Base-by-base conservation (phyloP, 2,113 vertebrate genomes). In the Chauna torquata region DNA sequence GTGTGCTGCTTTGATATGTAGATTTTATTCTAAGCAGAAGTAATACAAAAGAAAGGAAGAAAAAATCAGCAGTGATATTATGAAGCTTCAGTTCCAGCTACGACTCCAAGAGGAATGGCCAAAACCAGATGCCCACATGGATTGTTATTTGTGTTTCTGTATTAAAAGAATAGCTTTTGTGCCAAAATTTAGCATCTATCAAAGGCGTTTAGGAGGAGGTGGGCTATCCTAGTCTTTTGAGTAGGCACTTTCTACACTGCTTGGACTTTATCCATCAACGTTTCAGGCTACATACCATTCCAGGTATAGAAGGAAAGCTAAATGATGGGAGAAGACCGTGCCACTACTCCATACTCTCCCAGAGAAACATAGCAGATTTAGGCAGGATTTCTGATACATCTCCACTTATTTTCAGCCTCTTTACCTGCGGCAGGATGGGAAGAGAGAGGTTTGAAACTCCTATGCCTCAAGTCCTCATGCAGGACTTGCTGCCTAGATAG, bases 271-370 rank as follows among this genome's bases (percentile, higher is more conserved):
- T 82, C 42, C 20, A 65, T 28, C 2, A 3, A 54, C n/a, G 36
- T 12, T 47, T 10, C 12, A 47, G 52, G 17, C 52, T 59, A n/a
- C 6, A 9, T 59, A 24, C 4, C 0, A 2, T n/a, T 36, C 8
- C 25, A 47, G 24, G 45, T 65, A 57, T 8, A 45, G 36, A 76
- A 40, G 27, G 24, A 57, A 49, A 36, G 16, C 2, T 57, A 36
- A 42, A 11, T 10, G 15, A 7, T 58, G 16, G 30, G 20, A 40
- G 8, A 70, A 58, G 23, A 64, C 22, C 30, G 11, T 11, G 30
- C 50, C 13, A 45, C 6, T 4, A 18, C 23, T 62, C 3, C 9
- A 18, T 69, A 50, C 15, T 38, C 9, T 25, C 6, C 12, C 28
- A 45, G 28, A 54, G 52, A 55, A 47, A 14, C 8, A 5, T 38